Percentiles rank a stretch among this genome's conserved stretches.
phyloP scores from a whole-genome alignment of 1,140 invertebrate genomes.

The Physella acuta region DNA sequence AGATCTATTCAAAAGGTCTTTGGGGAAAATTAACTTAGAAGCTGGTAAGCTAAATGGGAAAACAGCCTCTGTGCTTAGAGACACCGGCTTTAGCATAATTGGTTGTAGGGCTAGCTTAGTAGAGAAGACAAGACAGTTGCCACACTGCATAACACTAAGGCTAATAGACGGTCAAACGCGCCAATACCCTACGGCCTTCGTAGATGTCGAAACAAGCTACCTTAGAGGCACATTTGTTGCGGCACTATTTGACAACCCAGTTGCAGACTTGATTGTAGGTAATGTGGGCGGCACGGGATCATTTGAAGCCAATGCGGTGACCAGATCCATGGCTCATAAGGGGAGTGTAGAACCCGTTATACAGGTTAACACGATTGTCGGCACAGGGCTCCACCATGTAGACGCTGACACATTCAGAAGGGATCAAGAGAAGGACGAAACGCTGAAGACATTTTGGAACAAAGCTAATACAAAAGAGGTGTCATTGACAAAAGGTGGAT shows the following conservation, averaged over 20 bases:
- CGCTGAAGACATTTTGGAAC: background rate
- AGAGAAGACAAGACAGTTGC: too few species aligned
- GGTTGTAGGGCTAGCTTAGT: too few species aligned
- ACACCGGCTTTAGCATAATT: too few species aligned
- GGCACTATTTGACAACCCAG: background rate
- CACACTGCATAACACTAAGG: too few species aligned
- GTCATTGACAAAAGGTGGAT: background rate
- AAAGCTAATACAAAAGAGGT: background rate
- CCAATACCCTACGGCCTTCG: background rate
- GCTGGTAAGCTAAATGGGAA: too few species aligned
- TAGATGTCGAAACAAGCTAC: background rate
- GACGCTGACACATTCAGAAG: background rate
- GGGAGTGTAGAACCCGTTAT: background rate
- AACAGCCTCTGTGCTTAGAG: too few species aligned
- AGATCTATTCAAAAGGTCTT: too few species aligned
- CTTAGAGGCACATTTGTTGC: background rate
- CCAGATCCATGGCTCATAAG: background rate
- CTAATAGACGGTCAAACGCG: background rate
- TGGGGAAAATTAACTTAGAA: too few species aligned
- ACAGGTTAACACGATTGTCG: background rate
- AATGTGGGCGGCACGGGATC: background rate
- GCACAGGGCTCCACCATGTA: background rate
- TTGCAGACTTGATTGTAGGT: background rate
- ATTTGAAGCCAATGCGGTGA: background rate
- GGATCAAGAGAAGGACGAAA: background rate